Evolutionary conservation across 2,113 vertebrate species (phyloP).

Genomic region (Illadopsis cleaveri): DNA sequence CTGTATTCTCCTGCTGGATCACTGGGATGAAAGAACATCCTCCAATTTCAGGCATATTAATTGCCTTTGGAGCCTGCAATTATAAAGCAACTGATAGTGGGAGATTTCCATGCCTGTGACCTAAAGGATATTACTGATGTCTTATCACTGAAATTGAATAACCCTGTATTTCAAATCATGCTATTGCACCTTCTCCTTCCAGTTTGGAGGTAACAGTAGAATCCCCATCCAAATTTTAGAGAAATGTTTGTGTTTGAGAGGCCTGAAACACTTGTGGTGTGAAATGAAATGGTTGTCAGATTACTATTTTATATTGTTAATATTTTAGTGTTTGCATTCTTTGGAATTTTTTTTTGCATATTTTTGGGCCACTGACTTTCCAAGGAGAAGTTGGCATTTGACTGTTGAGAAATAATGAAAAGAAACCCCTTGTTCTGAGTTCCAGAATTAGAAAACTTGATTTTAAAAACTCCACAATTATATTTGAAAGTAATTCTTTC

Average conservation of each 20-base stretch:
- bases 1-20: neutral
- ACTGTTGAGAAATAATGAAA: neutral
- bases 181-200: neutral
- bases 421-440: neutral
- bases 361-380: neutral
- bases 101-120: neutral
- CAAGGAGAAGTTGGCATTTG: fast-evolving
- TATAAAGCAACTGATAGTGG: neutral
- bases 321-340: neutral
- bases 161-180: neutral
- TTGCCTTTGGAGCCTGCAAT: neutral
- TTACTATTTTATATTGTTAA: neutral
- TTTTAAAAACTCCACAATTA: fast-evolving
- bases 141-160: neutral
- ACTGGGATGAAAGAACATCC: neutral
- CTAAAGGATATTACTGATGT: neutral
- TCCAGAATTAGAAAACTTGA: neutral
- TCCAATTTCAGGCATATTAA: neutral
- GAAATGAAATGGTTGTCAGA: neutral
- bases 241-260: neutral
- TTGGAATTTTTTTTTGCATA: fast-evolving
- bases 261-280: neutral
- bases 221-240: neutral
- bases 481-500: neutral
- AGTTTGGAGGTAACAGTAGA: neutral